phyloP scores from a whole-genome alignment of 1,140 invertebrate genomes.

The Sipha flava region DNA sequence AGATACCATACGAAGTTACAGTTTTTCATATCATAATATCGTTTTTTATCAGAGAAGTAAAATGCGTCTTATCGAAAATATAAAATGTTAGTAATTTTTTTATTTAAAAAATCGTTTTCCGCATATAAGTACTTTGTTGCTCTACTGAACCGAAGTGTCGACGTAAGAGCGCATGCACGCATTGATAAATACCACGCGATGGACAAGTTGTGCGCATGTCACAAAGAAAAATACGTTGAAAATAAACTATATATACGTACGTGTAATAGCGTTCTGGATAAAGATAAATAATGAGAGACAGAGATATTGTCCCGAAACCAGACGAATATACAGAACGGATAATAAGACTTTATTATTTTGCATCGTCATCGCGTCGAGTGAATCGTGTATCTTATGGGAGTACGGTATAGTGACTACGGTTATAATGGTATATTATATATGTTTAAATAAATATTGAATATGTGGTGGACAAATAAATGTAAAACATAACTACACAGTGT shows the following conservation, averaged over 20 bases:
- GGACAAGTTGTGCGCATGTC: not conserved
- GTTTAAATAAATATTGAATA: no score
- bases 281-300: not conserved
- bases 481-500: not conserved
- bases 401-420: no score
- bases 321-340: not conserved
- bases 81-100: no score
- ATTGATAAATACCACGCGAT: not conserved
- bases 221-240: not conserved
- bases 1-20: no score
- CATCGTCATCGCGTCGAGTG: not conserved
- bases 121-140: no score
- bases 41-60: no score
- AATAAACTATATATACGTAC: not conserved
- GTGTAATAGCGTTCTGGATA: not conserved
- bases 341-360: slow-evolving; percentile 5
- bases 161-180: no score
- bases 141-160: no score
- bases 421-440: no score
- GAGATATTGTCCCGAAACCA: not conserved
- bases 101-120: no score
- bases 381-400: not conserved
- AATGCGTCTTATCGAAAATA: no score
- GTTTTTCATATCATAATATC: no score
- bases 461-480: not conserved